These are phyloP conservation scores for Fulmarus glacialis DNA, from an alignment of 2,113 vertebrate species.

Conservation along the genomic window DNA sequence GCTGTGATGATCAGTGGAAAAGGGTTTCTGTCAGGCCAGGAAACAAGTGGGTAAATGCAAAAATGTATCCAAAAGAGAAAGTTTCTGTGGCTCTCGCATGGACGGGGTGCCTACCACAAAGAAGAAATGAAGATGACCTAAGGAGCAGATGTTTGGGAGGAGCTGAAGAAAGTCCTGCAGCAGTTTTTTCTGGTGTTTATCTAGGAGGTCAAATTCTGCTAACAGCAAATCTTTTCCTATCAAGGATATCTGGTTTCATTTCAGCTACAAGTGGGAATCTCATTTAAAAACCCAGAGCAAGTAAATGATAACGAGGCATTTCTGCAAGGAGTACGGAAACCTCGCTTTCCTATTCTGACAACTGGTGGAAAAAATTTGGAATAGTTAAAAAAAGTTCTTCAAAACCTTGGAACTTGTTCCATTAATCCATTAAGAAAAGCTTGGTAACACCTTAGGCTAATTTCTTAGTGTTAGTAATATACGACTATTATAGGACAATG, in stretches of 20 bases:
- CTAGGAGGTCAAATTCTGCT: neutral
- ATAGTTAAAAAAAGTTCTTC: neutral
- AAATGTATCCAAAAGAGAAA: neutral
- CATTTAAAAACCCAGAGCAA: neutral
- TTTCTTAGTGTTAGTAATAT: neutral
- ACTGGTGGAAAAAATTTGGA: neutral
- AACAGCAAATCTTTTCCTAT: neutral
- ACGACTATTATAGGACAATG: neutral
- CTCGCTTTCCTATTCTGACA: neutral
- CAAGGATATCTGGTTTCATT: neutral
- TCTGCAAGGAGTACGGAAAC: neutral
- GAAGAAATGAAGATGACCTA: neutral
- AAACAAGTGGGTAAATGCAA: neutral
- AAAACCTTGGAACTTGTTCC: neutral
- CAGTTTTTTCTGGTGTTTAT: neutral
- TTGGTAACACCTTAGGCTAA: neutral
- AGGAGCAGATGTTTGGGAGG: neutral
- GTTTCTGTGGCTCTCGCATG: neutral
- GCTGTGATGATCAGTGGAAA: neutral
- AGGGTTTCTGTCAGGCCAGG: neutral
- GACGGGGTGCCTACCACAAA: rapidly evolving
- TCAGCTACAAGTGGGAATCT: neutral
- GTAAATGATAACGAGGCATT: neutral
- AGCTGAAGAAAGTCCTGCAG: neutral
- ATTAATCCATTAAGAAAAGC: neutral